Conservation (phyloP, 2,113 vertebrate species). For the Pica pica region DNA sequence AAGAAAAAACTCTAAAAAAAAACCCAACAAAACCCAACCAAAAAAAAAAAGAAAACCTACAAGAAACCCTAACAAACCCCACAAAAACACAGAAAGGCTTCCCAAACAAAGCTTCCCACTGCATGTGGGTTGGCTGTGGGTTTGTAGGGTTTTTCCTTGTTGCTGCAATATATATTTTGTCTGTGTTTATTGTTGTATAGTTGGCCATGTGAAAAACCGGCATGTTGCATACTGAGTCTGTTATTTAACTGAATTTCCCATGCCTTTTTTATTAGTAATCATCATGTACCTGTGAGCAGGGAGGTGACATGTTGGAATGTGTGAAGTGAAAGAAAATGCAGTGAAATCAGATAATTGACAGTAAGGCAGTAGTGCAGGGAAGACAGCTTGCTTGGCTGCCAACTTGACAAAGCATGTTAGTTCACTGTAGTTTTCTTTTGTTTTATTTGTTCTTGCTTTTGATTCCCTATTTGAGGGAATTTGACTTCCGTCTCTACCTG, state of each 20-base stretch:
- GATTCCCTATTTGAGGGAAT: background rate
- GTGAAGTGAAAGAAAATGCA: background rate
- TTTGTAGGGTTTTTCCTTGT: background rate
- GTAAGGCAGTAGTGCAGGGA: background rate
- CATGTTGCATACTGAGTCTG: background rate
- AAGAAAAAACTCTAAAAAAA: background rate
- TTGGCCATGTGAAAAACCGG: background rate
- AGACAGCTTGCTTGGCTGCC: background rate
- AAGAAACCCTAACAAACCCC: background rate
- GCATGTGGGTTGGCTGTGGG: background rate
- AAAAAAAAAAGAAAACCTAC: background rate
- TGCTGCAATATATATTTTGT: background rate
- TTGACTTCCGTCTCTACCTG: background rate
- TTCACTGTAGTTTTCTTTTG: background rate
- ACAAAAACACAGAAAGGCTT: background rate
- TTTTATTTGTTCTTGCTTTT: background rate
- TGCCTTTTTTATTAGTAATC: background rate
- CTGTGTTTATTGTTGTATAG: background rate
- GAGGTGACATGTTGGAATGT: background rate
- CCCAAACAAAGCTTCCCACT: background rate
- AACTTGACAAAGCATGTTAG: background rate
- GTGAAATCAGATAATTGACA: conserved; percentile 1
- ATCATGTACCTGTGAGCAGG: background rate
- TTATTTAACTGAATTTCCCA: background rate
- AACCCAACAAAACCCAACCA: background rate